A percentile compares a stretch with the other conserved stretches of the same genome.
Conservation (phyloP, 2,888 invertebrate species). For the Aradus depressus region DNA sequence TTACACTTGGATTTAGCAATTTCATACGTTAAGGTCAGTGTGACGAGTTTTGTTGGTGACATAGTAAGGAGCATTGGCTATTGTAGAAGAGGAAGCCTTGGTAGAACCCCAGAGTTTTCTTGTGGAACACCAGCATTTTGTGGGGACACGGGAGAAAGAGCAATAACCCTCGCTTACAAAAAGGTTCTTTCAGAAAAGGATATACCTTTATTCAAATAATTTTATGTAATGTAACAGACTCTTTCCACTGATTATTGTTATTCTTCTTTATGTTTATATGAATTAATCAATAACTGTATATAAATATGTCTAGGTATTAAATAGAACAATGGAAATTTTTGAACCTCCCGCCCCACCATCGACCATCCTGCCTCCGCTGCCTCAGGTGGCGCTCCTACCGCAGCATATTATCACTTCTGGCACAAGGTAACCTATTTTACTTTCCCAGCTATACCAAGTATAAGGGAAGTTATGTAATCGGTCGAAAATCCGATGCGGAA, state of each 20-base stretch:
- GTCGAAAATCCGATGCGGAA: not conserved
- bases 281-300: no score
- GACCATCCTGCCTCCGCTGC: conserved; percentile 23
- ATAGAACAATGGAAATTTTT: conserved; percentile 75
- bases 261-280: not conserved
- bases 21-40: no score
- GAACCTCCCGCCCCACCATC: conserved; percentile 36
- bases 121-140: no score
- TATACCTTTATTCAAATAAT: no score
- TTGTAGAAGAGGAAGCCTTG: no score
- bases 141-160: no score
- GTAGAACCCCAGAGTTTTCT: no score
- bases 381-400: conserved; percentile 35
- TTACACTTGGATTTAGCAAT: no score
- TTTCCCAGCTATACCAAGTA: not conserved
- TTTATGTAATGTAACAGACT: conserved; percentile 16
- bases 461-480: not conserved
- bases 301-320: conserved; percentile 58
- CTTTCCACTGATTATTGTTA: not conserved
- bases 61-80: no score
- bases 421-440: conserved; percentile 39
- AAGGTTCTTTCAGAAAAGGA: no score
- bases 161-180: no score
- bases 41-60: no score
- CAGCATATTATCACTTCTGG: conserved; percentile 92